Evolutionary conservation across 1,140 invertebrate genomes (phyloP).

Genomic region (Physella acuta): DNA sequence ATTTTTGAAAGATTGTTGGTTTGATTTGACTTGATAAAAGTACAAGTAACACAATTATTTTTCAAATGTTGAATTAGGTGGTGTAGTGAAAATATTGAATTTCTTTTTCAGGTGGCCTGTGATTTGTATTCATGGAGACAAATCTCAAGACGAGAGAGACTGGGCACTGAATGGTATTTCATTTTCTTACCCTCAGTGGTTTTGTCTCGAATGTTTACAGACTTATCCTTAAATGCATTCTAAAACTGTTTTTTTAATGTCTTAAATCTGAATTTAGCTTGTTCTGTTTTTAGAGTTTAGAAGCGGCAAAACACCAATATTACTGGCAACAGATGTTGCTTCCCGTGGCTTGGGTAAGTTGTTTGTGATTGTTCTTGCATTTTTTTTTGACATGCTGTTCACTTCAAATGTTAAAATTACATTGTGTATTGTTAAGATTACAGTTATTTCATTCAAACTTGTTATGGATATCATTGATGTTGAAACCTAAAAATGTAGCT

Average conservation of each 20-base stretch:
- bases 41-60: too few species aligned
- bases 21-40: too few species aligned
- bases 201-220: too few species aligned
- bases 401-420: not conserved
- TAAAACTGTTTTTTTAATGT: too few species aligned
- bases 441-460: not conserved
- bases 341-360: constrained; percentile 93
- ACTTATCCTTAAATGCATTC: too few species aligned
- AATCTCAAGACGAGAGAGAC: constrained; percentile 94
- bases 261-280: not conserved
- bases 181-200: too few species aligned
- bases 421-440: not conserved
- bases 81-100: too few species aligned
- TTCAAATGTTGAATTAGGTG: too few species aligned
- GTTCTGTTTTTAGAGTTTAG: constrained; percentile 77
- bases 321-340: constrained; percentile 98
- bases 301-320: constrained; percentile 82
- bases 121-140: constrained; percentile 95
- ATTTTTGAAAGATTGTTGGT: too few species aligned
- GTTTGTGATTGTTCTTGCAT: not conserved
- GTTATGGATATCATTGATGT: not conserved
- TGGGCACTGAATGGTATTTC: constrained; percentile 84
- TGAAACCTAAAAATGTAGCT: too few species aligned
- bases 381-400: too few species aligned
- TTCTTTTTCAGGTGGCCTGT: constrained; percentile 76